Evolutionary conservation across 2,888 invertebrate species (phyloP).

Genomic region (Ormyrus nitidulus): DNA sequence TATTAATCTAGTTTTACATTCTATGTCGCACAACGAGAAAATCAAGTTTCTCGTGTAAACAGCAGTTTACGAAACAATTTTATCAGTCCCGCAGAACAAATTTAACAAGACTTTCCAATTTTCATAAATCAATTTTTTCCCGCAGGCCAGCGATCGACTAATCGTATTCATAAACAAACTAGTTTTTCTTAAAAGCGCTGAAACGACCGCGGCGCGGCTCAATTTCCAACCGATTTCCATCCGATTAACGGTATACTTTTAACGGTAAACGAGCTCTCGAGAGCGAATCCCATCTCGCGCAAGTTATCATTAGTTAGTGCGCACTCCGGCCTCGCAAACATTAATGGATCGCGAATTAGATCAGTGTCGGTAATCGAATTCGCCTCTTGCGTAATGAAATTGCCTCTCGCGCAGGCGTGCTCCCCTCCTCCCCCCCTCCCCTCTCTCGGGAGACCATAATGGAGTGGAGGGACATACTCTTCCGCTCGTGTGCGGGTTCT

Average conservation of each 20-base stretch:
- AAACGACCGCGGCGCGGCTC: no score
- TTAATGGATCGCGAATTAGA: constrained; percentile 39
- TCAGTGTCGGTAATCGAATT: constrained; percentile 32
- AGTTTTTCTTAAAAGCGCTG: no score
- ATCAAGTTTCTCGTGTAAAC: no score
- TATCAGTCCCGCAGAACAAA: no score
- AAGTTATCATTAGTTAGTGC: constrained; percentile 29
- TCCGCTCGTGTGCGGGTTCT: background rate
- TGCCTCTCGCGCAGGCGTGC: background rate
- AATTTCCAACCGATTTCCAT: background rate
- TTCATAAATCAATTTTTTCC: no score
- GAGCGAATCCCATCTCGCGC: constrained; percentile 2
- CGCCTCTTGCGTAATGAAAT: constrained; percentile 33
- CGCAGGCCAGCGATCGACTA: no score
- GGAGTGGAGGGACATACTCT: background rate
- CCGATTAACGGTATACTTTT: constrained; percentile 23
- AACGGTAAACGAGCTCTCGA: constrained; percentile 12
- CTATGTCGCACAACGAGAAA: no score
- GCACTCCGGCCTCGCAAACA: background rate
- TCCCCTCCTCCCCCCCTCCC: background rate
- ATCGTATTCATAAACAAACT: no score
- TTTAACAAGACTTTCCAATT: no score
- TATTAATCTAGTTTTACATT: no score
- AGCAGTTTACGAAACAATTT: no score
- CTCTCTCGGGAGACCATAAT: constrained; percentile 19